Conservation (phyloP, 2,113 vertebrate genomes). For the Notiomystis cincta region DNA sequence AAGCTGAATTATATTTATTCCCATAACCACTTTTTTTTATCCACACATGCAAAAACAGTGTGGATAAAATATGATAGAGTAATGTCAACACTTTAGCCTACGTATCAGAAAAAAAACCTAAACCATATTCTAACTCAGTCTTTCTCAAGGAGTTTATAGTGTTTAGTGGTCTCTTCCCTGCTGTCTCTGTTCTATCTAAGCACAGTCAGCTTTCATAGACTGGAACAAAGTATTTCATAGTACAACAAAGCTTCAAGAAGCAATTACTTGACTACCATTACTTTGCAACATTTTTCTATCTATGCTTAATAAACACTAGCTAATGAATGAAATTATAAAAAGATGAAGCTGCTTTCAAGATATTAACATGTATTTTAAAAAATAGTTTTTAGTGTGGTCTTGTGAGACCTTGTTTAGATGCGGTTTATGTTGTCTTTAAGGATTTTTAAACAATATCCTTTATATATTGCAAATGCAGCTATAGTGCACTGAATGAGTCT, state of each 20-base stretch:
- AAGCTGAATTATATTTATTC: neutral
- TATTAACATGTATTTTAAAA: neutral
- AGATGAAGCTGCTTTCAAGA: neutral
- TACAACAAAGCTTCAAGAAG: neutral
- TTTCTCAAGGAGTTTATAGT: neutral
- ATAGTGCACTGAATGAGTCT: neutral
- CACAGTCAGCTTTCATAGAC: neutral
- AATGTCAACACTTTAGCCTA: neutral
- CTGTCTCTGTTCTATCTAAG: too few species aligned
- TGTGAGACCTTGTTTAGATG: neutral
- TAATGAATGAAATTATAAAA: neutral
- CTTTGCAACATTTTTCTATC: neutral
- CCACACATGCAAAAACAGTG: neutral
- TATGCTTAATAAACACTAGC: neutral
- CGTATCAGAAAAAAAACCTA: neutral
- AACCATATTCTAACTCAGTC: neutral
- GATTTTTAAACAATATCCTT: neutral
- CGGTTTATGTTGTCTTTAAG: neutral
- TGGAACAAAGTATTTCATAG: neutral
- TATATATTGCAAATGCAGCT: neutral
- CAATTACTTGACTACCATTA: neutral
- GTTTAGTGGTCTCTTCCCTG: neutral
- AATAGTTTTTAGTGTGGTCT: neutral
- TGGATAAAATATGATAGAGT: neutral
- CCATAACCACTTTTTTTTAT: neutral